Base-by-base conservation (phyloP, 2,888 invertebrate species). In the Drosophila aldrichi region DNA sequence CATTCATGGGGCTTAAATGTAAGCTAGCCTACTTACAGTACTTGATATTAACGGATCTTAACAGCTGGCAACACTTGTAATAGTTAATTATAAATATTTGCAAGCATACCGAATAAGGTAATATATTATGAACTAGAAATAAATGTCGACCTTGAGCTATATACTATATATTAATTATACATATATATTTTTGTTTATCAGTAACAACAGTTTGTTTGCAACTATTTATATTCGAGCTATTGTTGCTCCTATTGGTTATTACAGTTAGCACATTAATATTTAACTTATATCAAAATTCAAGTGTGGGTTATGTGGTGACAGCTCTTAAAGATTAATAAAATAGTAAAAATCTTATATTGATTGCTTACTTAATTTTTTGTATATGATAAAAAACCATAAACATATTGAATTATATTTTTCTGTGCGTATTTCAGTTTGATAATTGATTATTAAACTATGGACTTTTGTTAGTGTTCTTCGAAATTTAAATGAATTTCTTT, bases 401-500 rank as follows among this genome's bases (percentile, higher is more conserved):
- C 8, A 38, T 38, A 38, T 8, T 7, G 3, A n/a, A n/a, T 16
- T 38, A 38, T 38, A 38, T n/a, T 38, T 38, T n/a, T 38, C 7
- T 16, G n/a, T 38, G 8, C 38, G n/a, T n/a, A n/a, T 38, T 38
- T n/a, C 3, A 8, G 1, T 8, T 18, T 3, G 6, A 32, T 18
- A 32, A 14, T 29, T 48, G 48, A 29, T n/a, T n/a, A 29, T 12
- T 29, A 9, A n/a, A 4, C 9, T 16, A 25, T 16, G 1, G 2
- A 9, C 4, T 46, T 25, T 46, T 16, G 16, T 25, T 25, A 29
- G 8, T 48, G 8, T 32, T 18, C 3, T 32, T 29, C 6, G 48
- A 32, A 29, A 48, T 48, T 29, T 10, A 48, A 48, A 48, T 48
- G 48, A 18, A 12, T n/a, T 48, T 32, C 48, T n/a, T 48, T 48